Percentiles rank a stretch among this genome's conserved stretches.
Evolutionary conservation across 2,797 vertebrate species (phyloP).

Genomic region (Merluccius polli): DNA sequence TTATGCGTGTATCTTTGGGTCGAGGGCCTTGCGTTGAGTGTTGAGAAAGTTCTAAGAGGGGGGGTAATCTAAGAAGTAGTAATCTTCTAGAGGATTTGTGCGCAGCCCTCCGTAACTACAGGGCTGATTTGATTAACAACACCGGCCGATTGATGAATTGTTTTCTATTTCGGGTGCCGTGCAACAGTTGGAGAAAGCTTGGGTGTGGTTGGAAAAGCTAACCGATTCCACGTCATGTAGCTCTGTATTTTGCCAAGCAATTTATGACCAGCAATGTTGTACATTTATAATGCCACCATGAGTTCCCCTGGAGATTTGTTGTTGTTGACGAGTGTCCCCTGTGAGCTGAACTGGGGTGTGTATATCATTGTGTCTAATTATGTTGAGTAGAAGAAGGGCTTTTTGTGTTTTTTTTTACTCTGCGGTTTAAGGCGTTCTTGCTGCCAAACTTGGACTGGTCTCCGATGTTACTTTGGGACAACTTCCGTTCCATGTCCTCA

Average conservation of each 20-base stretch:
- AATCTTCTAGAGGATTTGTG: no score
- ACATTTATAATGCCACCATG: not conserved
- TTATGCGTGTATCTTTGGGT: not conserved
- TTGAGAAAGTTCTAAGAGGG: not conserved
- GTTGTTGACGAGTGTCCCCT: not conserved
- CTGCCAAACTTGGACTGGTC: slow-evolving; percentile 89
- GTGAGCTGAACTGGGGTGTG: slow-evolving; percentile 10
- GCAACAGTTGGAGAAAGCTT: slow-evolving; percentile 1
- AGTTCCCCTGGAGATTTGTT: slow-evolving; percentile 2
- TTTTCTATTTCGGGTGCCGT: not conserved
- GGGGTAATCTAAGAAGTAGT: no score
- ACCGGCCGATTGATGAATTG: not conserved
- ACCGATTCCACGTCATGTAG: not conserved
- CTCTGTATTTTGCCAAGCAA: not conserved
- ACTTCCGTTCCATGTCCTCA: slow-evolving; percentile 86
- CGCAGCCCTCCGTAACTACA: not conserved
- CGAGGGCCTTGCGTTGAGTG: no score
- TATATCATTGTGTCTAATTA: slow-evolving; percentile 8
- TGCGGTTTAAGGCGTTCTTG: slow-evolving; percentile 88
- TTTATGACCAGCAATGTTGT: not conserved
- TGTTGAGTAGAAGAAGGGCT: not conserved
- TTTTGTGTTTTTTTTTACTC: slow-evolving; percentile 74
- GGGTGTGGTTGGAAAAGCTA: slow-evolving; percentile 18
- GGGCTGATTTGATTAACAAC: slow-evolving; percentile 28
- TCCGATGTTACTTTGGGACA: slow-evolving; percentile 84